These are phyloP conservation scores for Archips crataeganus DNA, from an alignment of 2,888 invertebrate genomes.

Conservation along the genomic window DNA sequence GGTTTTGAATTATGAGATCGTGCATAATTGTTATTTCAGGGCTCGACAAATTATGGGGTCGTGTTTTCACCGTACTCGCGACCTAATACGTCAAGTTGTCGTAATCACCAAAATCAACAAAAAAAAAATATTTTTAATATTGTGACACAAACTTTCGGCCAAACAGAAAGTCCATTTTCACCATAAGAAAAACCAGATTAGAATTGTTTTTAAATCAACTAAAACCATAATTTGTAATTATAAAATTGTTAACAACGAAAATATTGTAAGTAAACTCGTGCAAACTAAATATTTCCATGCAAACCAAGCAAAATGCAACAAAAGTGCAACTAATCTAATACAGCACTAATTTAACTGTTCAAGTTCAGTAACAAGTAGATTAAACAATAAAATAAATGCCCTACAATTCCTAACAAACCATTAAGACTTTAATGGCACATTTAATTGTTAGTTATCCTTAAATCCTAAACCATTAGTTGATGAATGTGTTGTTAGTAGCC, in stretches of 20 bases:
- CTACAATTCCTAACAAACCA: not conserved
- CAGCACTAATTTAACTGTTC: not conserved
- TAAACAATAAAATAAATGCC: not conserved
- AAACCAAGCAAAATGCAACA: conserved; percentile 19
- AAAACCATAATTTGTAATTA: not conserved
- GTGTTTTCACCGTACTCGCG: too few relatives aligned
- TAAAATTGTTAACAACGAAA: too few relatives aligned
- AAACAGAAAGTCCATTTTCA: conserved; percentile 40
- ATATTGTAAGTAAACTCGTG: conserved; percentile 5
- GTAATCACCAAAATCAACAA: too few relatives aligned
- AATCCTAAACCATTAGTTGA: conserved; percentile 1
- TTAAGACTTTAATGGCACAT: not conserved
- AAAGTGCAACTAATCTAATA: not conserved
- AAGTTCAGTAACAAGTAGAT: not conserved
- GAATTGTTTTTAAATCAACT: not conserved
- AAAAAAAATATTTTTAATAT: too few relatives aligned
- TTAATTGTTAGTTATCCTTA: not conserved
- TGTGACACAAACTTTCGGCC: conserved; percentile 35
- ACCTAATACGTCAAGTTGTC: too few relatives aligned
- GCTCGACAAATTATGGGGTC: too few relatives aligned
- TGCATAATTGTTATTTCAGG: too few relatives aligned
- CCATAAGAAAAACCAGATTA: conserved; percentile 10
- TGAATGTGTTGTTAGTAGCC: conserved; percentile 1
- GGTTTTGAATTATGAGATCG: too few relatives aligned
- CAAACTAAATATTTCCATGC: conserved; percentile 33